A percentile compares a stretch with the other conserved stretches of the same genome.
These are phyloP conservation scores for Habropoda laboriosa DNA, from an alignment of 1,140 invertebrate species.

Conservation along the genomic window DNA sequence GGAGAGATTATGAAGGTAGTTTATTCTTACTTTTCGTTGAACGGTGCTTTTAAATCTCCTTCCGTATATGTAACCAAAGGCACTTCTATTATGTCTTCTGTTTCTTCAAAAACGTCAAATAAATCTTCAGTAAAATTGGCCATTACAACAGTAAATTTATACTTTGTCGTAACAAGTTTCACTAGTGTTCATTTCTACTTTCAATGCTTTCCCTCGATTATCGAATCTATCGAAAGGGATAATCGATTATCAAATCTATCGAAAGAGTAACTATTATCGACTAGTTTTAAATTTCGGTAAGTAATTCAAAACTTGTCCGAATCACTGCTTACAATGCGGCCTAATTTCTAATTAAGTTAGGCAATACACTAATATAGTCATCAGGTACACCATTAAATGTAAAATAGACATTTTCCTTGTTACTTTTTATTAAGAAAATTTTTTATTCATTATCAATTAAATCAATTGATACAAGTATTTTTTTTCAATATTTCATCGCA, in stretches of 20 bases:
- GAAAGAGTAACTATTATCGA: neutral
- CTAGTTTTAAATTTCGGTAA: neutral
- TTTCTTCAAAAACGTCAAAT: conserved; percentile 83
- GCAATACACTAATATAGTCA: neutral
- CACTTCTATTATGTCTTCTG: conserved; percentile 60
- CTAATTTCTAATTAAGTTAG: neutral
- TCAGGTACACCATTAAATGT: neutral
- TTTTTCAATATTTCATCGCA: too few species aligned
- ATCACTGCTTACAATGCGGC: neutral
- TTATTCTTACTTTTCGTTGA: conserved; percentile 35
- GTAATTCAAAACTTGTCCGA: neutral
- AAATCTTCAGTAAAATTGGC: conserved; percentile 78
- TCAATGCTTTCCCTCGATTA: neutral
- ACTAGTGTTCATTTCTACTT: neutral
- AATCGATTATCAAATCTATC: conserved; percentile 22
- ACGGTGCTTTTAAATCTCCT: neutral
- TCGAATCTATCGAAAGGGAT: conserved; percentile 7
- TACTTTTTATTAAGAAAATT: neutral
- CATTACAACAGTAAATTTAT: conserved; percentile 51
- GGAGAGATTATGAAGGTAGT: conserved; percentile 24
- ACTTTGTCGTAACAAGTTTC: neutral
- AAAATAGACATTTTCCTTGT: neutral
- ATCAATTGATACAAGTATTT: too few species aligned
- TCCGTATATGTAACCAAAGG: conserved; percentile 9
- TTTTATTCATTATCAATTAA: too few species aligned